Percentiles rank a stretch among this genome's conserved stretches.
Evolutionary conservation across 2,113 vertebrate species (phyloP).

Genomic region (Nesogale talazaci): DNA sequence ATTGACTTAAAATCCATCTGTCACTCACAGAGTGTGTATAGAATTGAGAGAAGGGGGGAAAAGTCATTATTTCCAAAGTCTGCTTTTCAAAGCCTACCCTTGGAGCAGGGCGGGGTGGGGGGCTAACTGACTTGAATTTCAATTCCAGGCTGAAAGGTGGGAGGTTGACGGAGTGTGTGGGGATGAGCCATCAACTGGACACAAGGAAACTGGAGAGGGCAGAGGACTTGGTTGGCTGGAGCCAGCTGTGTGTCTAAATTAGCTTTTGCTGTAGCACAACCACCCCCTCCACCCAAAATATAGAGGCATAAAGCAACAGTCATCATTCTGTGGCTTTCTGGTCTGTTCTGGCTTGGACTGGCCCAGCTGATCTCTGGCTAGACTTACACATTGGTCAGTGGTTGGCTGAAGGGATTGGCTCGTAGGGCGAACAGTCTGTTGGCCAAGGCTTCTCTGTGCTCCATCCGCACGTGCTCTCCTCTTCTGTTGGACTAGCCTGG

Average conservation of each 20-base stretch:
- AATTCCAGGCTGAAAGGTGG: neutral
- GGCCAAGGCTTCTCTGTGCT: accelerated
- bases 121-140: neutral
- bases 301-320: neutral
- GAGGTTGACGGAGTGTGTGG: neutral
- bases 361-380: neutral
- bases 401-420: neutral
- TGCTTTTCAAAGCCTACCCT: neutral
- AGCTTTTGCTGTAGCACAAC: neutral
- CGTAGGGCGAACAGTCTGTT: neutral
- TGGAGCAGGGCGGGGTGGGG: neutral
- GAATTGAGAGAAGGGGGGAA: neutral
- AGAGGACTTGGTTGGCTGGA: neutral
- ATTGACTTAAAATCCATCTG: slow-evolving; percentile 60
- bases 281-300: neutral
- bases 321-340: neutral
- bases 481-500: neutral
- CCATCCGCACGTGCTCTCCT: neutral
- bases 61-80: slow-evolving; percentile 23
- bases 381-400: neutral
- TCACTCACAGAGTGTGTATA: neutral
- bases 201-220: neutral
- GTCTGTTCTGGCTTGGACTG: neutral
- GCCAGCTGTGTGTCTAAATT: neutral
- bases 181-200: neutral